These are phyloP conservation scores for Salmo trutta DNA, from an alignment of 2,797 vertebrate genomes.

Conservation along the genomic window DNA sequence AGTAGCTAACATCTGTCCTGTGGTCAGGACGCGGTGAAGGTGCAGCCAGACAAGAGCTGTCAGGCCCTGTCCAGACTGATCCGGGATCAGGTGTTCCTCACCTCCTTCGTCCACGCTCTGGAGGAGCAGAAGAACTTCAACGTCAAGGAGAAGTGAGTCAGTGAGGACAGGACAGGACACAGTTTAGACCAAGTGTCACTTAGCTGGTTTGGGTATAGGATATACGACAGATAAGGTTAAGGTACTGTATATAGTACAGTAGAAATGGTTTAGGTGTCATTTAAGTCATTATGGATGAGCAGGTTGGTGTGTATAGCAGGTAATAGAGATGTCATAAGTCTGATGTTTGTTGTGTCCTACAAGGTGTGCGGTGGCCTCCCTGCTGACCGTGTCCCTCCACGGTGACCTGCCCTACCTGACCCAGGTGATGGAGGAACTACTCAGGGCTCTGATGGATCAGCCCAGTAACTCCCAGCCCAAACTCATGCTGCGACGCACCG, in stretches of 20 bases:
- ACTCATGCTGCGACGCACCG: slow-evolving; percentile 88
- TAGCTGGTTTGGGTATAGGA: no score
- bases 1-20: slow-evolving; percentile 21
- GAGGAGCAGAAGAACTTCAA: slow-evolving; percentile 93
- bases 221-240: no score
- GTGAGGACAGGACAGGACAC: no score
- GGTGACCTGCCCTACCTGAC: slow-evolving; percentile 90
- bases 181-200: no score
- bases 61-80: slow-evolving; percentile 83
- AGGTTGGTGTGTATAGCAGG: neutral
- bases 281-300: neutral
- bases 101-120: slow-evolving; percentile 87
- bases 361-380: slow-evolving; percentile 90
- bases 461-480: slow-evolving; percentile 88
- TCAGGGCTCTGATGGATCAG: slow-evolving; percentile 86
- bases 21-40: slow-evolving; percentile 55
- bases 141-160: slow-evolving; percentile 88
- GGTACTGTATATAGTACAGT: no score
- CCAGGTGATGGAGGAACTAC: slow-evolving; percentile 86
- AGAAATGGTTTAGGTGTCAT: neutral
- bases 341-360: neutral
- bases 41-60: slow-evolving; percentile 79
- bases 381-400: slow-evolving; percentile 90
- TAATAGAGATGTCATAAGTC: neutral
- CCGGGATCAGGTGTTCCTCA: slow-evolving; percentile 88